Evolutionary conservation across 2,797 vertebrate genomes (phyloP), one percentile per base, ranked within the genome.

Genomic region (Typhlichthys subterraneus): DNA sequence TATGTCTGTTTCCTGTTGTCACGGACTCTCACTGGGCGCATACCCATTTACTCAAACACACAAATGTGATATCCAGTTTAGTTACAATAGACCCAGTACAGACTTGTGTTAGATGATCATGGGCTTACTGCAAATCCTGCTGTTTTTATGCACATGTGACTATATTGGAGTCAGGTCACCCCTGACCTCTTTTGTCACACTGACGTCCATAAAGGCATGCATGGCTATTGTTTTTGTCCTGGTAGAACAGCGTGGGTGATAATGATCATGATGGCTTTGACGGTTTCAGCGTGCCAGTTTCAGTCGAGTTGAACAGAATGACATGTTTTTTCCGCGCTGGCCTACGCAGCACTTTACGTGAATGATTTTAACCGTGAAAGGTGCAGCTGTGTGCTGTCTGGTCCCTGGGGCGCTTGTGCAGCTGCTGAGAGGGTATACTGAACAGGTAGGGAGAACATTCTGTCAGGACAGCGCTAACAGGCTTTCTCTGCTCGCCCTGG

Each of bases 391-490:
- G 59, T 77, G 72, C 68, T 13, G 57, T 33, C 0, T 6, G 46
- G 45, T 61, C 57, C 57, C 12, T 17, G 47, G 61, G 62, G 46
- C 50, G 11, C 3, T 15, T 29, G 13, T 17, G 42, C 38, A 29
- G 55, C 50, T 59, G 72, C 77, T 72, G 62, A 75, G 66, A 59
- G 19, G 55, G 64, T 63, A 45, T 75, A 61, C 47, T 57, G 65
- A 64, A 55, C 72, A 65, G 63, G 53, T 48, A 9, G 13, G 47
- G 47, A 65, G 76, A 63, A 76, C 80, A 82, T 84, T 85, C 79
- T 78, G 54, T 38, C 42, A 13, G 75, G 77, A 78, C 79, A 70
- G 63, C 48, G 9, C 9, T 12, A 29, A 29, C 23, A 56, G 54
- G 54, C 57, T 69, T 42, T 55, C 38, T 31, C 29, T 14, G 12